Evolutionary conservation across 2,113 vertebrate genomes (phyloP), one percentile per base, ranked within the genome.

Genomic region (Chitala chitala): DNA sequence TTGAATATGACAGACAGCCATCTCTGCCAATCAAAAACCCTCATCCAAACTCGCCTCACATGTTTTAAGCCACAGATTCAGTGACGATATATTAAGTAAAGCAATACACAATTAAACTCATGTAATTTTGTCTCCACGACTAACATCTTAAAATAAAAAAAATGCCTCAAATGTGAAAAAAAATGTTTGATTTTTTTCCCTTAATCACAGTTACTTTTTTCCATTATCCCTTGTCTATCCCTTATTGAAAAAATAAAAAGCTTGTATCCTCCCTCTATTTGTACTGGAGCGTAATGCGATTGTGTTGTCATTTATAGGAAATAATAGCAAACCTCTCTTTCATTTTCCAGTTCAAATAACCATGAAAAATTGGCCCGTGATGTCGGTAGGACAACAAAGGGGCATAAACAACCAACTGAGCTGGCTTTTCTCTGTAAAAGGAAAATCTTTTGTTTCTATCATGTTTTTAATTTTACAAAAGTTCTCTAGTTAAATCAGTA

Each of bases 311-410:
- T 94, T 95, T 95, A 95, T 92, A 93, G 93, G 94, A 94, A 96
- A 96, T 95, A 94, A 95, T 94, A 92, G 81, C 90, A 92, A 94
- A 92, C 93, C 92, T 92, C 92, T 91, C 90, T 90, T 92, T 91
- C 89, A 95, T 95, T 95, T 95, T 95, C 93, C 93, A 96, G 93
- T 94, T 94, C 93, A 98, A 96, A 96, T 94, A 96, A 95, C 92
- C 94, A 96, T 95, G 94, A 96, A 95, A 95, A 96, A 96, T 95
- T 94, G 94, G 93, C 94, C 92, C 91, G 92, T 93, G 92, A 92
- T 93, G 93, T 96, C 93, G 94, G 91, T 86, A 88, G 91, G 85
- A 90, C 89, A 92, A 94, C 92, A 94, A 94, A 95, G 90, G 90
- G 86, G 89, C 85, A 87, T 84, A 86, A 84, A 86, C 82, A 81